Evolutionary conservation across 92 coral and sea anemone genomes (phyloP).

Genomic region (Porites evermanni): DNA sequence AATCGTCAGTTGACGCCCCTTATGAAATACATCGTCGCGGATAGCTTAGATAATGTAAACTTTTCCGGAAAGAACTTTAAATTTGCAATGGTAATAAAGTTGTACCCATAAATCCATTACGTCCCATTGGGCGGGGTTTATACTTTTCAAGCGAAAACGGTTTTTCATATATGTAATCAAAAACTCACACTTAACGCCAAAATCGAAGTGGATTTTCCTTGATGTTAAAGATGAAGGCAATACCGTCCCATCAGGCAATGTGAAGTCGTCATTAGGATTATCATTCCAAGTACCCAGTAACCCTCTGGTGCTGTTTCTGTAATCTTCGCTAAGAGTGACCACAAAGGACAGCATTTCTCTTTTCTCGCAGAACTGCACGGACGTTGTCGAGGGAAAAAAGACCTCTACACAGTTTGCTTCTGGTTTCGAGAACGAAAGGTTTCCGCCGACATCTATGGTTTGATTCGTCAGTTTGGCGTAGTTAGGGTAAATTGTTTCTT

Average conservation of each 20-base stretch:
- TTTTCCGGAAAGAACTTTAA: too few relatives aligned
- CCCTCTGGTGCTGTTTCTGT: slow-evolving; percentile 61
- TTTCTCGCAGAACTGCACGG: slow-evolving; percentile 43
- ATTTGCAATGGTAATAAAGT: too few relatives aligned
- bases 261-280: slow-evolving; percentile 66
- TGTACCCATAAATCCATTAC: too few relatives aligned
- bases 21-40: too few relatives aligned
- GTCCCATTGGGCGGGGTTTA: too few relatives aligned
- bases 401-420: slow-evolving; percentile 56
- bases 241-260: slow-evolving; percentile 67
- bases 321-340: slow-evolving; percentile 32
- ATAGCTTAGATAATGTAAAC: too few relatives aligned
- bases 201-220: slow-evolving; percentile 49
- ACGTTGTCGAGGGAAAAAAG: slow-evolving; percentile 61
- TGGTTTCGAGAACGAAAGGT: slow-evolving; percentile 31
- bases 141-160: too few relatives aligned
- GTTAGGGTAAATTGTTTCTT: slow-evolving; percentile 24
- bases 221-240: slow-evolving; percentile 26
- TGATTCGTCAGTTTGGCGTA: slow-evolving; percentile 42
- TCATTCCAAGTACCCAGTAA: slow-evolving; percentile 75
- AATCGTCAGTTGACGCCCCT: too few relatives aligned
- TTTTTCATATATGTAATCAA: too few relatives aligned
- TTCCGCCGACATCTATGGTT: slow-evolving; percentile 30
- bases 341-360: slow-evolving; percentile 64
- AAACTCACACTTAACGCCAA: slow-evolving; percentile 66